A percentile compares a stretch with the other conserved stretches of the same genome.
Conservation (phyloP, 2,888 invertebrate species). For the Troides aeacus region DNA sequence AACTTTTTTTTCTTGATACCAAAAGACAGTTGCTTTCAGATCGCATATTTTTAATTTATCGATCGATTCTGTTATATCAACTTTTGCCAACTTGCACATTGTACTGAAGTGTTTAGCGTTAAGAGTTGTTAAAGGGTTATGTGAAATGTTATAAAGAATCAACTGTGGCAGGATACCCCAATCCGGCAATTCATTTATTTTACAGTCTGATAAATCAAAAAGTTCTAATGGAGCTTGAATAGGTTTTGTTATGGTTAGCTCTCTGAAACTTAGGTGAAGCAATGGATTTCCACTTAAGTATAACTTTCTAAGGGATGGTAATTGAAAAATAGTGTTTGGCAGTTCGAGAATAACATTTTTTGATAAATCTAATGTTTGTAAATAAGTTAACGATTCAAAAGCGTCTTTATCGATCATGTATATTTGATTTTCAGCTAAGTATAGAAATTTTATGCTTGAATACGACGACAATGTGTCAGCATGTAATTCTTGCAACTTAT, state of each 20-base stretch:
- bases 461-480: slow-evolving; percentile 74
- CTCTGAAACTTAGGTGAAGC: slow-evolving; percentile 57
- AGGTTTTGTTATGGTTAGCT: slow-evolving; percentile 70
- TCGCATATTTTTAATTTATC: slow-evolving; percentile 54
- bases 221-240: slow-evolving; percentile 79
- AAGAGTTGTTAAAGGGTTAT: slow-evolving; percentile 74
- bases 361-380: slow-evolving; percentile 79
- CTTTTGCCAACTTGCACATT: slow-evolving; percentile 80
- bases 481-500: slow-evolving; percentile 75
- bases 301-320: slow-evolving; percentile 82
- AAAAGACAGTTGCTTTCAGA: slow-evolving; percentile 54
- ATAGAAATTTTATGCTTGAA: slow-evolving; percentile 75
- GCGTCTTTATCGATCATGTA: slow-evolving; percentile 76
- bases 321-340: slow-evolving; percentile 74
- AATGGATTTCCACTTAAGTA: slow-evolving; percentile 79
- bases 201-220: slow-evolving; percentile 81
- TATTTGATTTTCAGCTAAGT: slow-evolving; percentile 81
- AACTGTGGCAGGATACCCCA: slow-evolving; percentile 81
- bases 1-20: slow-evolving; percentile 61
- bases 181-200: slow-evolving; percentile 79
- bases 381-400: slow-evolving; percentile 66
- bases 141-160: slow-evolving; percentile 81
- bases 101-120: slow-evolving; percentile 78
- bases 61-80: slow-evolving; percentile 74
- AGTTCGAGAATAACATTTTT: slow-evolving; percentile 75